A percentile compares a stretch with the other conserved stretches of the same genome.
phyloP scores from a whole-genome alignment of 2,797 vertebrate genomes.

The Megalops cyprinoides region DNA sequence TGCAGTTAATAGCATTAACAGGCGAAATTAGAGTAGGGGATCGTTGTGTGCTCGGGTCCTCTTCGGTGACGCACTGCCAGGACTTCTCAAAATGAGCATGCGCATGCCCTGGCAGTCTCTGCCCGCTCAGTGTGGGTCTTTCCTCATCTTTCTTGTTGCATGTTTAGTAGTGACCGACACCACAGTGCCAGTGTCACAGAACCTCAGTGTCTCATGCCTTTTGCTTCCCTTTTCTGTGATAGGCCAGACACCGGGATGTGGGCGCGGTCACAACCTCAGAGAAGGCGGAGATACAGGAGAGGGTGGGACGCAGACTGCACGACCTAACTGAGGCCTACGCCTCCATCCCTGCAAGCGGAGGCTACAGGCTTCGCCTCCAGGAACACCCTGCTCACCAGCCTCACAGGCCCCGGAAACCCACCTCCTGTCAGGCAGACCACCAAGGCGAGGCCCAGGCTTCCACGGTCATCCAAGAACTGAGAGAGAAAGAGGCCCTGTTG shows the following conservation, averaged over 20 bases:
- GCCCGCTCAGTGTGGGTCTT: no score
- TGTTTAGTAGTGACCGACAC: no score
- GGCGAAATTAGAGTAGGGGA: background rate
- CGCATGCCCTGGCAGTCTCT: no score
- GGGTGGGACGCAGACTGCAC: constrained; percentile 36
- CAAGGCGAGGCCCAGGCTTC: constrained; percentile 43
- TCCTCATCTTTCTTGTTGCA: no score
- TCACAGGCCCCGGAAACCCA: constrained; percentile 15
- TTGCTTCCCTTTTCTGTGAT: constrained; percentile 30
- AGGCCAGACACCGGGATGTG: constrained; percentile 29
- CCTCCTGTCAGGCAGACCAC: constrained; percentile 11
- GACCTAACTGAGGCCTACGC: constrained; percentile 16
- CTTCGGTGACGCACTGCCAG: background rate
- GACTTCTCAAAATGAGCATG: no score
- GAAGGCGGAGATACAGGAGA: constrained; percentile 43
- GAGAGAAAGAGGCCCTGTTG: constrained; percentile 42
- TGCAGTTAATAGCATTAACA: background rate
- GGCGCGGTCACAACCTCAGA: constrained; percentile 25
- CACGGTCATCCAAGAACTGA: constrained; percentile 40
- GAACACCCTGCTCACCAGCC: constrained; percentile 26
- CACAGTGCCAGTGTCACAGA: background rate
- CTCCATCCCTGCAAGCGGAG: constrained; percentile 13
- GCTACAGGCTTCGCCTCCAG: constrained; percentile 44
- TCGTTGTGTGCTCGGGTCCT: background rate
- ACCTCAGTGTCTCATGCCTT: constrained; percentile 23